These are phyloP conservation scores for Oreochromis tanganicae DNA, from an alignment of 2,113 vertebrate genomes.

Conservation along the genomic window DNA sequence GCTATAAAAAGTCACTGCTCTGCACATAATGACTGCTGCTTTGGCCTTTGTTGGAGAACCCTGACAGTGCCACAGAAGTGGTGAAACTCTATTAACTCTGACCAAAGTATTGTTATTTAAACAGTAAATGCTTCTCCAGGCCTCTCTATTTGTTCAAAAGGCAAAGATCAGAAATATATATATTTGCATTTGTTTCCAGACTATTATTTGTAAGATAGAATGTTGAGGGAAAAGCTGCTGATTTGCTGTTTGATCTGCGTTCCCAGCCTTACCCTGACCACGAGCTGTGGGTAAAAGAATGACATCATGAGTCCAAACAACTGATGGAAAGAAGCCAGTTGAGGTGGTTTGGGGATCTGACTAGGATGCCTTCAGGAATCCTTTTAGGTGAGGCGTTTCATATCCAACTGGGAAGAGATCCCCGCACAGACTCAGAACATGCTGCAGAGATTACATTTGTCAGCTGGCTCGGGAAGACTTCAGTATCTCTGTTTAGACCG, in stretches of 20 bases:
- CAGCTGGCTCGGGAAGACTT: not conserved
- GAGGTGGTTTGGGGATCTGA: not conserved
- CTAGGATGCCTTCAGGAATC: not conserved
- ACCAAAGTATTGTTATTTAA: not conserved
- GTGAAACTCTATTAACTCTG: not conserved
- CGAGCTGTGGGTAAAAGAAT: not conserved
- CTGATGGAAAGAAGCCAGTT: not conserved
- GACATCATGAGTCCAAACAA: not conserved
- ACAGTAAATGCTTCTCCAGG: not conserved
- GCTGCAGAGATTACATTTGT: not conserved
- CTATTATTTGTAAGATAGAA: not conserved
- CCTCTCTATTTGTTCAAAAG: not conserved
- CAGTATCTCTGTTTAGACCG: not conserved
- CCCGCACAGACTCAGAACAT: not conserved
- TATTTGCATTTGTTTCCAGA: not conserved
- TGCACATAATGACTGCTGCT: not conserved
- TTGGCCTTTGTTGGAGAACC: not conserved
- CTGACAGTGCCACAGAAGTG: not conserved
- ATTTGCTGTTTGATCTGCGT: not conserved
- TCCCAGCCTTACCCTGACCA: not conserved
- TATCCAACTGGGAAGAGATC: not conserved
- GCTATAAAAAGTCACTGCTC: conserved; percentile 9
- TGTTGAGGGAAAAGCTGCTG: not conserved
- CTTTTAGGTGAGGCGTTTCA: not conserved
- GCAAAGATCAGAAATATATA: not conserved